Evolutionary conservation across 2,888 invertebrate genomes (phyloP), one percentile per base, ranked within the genome.

Genomic region (Rotaria macrura): DNA sequence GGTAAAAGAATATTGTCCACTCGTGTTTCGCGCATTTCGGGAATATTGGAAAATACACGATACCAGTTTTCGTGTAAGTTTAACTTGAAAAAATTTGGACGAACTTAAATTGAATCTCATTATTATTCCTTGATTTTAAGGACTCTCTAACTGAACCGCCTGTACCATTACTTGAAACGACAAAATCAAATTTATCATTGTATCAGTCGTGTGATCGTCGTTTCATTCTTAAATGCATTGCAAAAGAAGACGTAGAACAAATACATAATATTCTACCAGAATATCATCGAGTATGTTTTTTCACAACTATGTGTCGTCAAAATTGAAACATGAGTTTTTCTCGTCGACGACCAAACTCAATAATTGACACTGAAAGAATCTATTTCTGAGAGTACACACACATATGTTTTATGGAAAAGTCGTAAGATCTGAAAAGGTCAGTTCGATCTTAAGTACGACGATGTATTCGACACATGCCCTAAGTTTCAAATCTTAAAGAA

Each of bases 251-350:
- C 92, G 97, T 99, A 86, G 98, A 98, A 91, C 93, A 97, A 91
- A 97, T 99, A 95, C 98, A 99, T 91, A 95, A 96, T 84, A 95
- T 99, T 91, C 93, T 99, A 86, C 97, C 97, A 91, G 96, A 97
- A 89, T 99, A 99, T 91, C 98, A 99, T 92, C 97, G 79, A 79
- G 79, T 79, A 43, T 25, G 25, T 79, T n/a, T n/a, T n/a, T n/a
- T n/a, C n/a, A n/a, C n/a, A n/a, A n/a, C n/a, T n/a, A n/a, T n/a
- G n/a, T n/a, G n/a, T n/a, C n/a, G n/a, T n/a, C n/a, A n/a, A n/a
- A n/a, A n/a, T n/a, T n/a, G n/a, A n/a, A n/a, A n/a, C n/a, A n/a
- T n/a, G n/a, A n/a, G n/a, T n/a, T n/a, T n/a, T n/a, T n/a, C n/a
- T n/a, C n/a, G n/a, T n/a, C n/a, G n/a, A n/a, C n/a, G n/a, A n/a